Evolutionary conservation across 2,888 invertebrate genomes (phyloP), one percentile per base, ranked within the genome.

Genomic region (Protophormia terraenovae): DNA sequence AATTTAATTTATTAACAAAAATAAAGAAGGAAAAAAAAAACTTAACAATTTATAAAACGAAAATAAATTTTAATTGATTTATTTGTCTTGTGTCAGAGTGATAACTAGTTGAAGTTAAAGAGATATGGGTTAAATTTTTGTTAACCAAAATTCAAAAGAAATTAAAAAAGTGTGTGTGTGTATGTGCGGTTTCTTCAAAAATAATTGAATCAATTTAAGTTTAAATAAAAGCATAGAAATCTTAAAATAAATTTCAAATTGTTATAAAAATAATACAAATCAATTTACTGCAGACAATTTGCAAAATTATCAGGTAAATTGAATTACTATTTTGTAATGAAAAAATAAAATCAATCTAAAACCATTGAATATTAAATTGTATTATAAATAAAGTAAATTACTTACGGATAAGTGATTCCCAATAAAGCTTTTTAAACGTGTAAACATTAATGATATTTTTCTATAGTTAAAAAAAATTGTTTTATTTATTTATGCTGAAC

Each of bases 41-140:
- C 32, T 32, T 35, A 10, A 35, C 35, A 35, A 12, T 22, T 50
- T 50, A 50, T 3, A 6, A 16, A 32, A n/a, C 8, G 47, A 29
- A 27, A 41, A 12, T 4, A 16, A 16, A 53, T 69, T 19, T 38
- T n/a, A 53, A 53, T 24, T 10, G 4, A 60, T 29, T 35, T 32
- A 35, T 62, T 35, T n/a, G 14, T 14, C 19, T 19, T 45, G 16
- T 62, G 22, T 73, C 16, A 47, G 16, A 14, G 41, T 45, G 27
- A 24, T 27, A 29, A 41, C 16, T 29, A 35, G 12, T 14, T 6
- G n/a, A 53, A 53, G 14, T 47, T 47, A 53, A 53, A 64, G 12
- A 27, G 35, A 62, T 10, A 73, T 73, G 73, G 62, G 75, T 62
- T 62, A 66, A 76, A 66, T 22, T 32, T n/a, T 66, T 41, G 19